Percentiles rank a stretch among this genome's conserved stretches.
These are phyloP conservation scores for Oophaga pumilio DNA, from an alignment of 2,113 vertebrate species.

Conservation along the genomic window DNA sequence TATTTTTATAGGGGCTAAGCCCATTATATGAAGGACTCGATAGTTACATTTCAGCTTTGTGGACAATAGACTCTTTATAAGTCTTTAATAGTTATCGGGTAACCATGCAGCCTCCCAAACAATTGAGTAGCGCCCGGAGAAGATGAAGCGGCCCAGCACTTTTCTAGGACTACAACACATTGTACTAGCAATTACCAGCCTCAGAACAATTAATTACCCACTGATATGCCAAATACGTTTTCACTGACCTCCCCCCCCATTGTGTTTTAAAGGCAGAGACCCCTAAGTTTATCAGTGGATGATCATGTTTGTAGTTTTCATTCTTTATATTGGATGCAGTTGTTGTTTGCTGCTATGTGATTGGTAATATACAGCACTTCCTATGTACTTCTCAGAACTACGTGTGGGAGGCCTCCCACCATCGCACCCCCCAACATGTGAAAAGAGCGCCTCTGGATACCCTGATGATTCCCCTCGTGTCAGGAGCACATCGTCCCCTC, in stretches of 20 bases:
- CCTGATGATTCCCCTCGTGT: slow-evolving; percentile 69
- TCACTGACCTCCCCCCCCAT: neutral
- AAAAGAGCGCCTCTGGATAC: slow-evolving; percentile 70
- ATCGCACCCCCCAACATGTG: slow-evolving; percentile 71
- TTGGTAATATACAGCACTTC: neutral
- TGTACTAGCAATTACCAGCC: neutral
- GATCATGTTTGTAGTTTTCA: neutral
- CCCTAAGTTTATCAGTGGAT: neutral
- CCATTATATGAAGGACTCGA: no score
- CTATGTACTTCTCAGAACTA: slow-evolving; percentile 70
- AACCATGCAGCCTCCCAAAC: no score
- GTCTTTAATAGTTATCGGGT: no score
- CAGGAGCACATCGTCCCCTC: slow-evolving; percentile 77
- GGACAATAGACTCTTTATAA: no score
- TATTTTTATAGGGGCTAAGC: no score
- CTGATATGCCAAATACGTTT: neutral
- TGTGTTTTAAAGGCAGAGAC: no score
- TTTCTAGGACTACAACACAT: neutral
- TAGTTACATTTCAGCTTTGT: no score
- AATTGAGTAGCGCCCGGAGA: no score
- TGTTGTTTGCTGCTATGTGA: neutral
- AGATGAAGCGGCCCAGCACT: no score
- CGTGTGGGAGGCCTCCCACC: slow-evolving; percentile 84
- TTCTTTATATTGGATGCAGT: neutral
- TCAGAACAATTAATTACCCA: neutral